Evolutionary conservation across 2,113 vertebrate species (phyloP).

Genomic region (Phyllostomus hastatus): DNA sequence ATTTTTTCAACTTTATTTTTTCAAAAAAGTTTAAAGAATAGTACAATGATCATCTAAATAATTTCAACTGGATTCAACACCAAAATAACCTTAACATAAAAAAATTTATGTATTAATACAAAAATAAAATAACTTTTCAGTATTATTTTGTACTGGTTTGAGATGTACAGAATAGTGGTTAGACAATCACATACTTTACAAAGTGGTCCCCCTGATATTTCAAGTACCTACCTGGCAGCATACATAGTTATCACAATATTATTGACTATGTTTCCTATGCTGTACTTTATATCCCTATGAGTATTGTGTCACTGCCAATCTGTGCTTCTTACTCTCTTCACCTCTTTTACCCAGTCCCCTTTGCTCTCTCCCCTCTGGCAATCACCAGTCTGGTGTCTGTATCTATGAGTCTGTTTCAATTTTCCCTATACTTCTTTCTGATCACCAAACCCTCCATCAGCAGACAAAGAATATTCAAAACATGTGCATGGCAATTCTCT

Average conservation of each 20-base stretch:
- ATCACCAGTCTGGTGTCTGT: neutral
- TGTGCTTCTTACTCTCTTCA: neutral
- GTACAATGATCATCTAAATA: neutral
- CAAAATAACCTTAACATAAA: neutral
- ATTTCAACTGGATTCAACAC: constrained; percentile 19
- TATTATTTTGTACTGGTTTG: neutral
- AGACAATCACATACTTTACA: neutral
- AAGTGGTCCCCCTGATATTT: neutral
- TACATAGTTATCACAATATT: neutral
- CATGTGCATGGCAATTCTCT: neutral
- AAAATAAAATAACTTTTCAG: neutral
- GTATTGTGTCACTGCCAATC: neutral
- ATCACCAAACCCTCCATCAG: neutral
- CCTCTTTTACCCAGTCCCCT: neutral
- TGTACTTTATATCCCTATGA: neutral
- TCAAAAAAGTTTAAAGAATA: neutral
- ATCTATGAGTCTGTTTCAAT: neutral
- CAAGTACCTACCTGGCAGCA: neutral
- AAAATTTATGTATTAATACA: neutral
- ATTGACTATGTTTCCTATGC: neutral
- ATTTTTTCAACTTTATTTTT: neutral
- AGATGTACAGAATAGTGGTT: neutral
- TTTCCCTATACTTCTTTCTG: neutral
- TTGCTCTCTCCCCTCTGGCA: neutral
- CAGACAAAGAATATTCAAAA: neutral